phyloP scores from a whole-genome alignment of 2,113 vertebrate species.

The Leptodactylus fuscus region DNA sequence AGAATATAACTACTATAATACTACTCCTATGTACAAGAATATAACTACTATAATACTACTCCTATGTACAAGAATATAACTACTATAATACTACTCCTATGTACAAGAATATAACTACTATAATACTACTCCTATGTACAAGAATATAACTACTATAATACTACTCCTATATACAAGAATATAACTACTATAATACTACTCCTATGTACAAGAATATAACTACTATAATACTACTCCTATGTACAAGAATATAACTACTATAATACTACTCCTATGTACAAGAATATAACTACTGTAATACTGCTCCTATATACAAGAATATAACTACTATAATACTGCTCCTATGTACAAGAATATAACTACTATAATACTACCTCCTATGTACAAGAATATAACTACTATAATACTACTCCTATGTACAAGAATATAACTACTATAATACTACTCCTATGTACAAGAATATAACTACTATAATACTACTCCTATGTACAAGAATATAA shows the following conservation, averaged over 20 bases:
- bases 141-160: slow-evolving; percentile 8
- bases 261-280: neutral
- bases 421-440: neutral
- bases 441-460: neutral
- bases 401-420: neutral
- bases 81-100: neutral
- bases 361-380: neutral
- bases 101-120: slow-evolving; percentile 12
- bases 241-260: neutral
- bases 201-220: slow-evolving; percentile 15
- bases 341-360: neutral
- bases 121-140: neutral
- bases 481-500: too few relatives aligned
- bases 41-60: neutral
- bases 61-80: slow-evolving; percentile 12
- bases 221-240: neutral
- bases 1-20: neutral
- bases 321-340: neutral
- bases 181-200: neutral
- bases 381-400: neutral
- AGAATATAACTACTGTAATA: neutral
- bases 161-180: neutral
- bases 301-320: neutral
- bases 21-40: neutral
- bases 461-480: neutral